Base-by-base conservation (phyloP, 2,113 vertebrate species). In the Pterocles orientalis region DNA sequence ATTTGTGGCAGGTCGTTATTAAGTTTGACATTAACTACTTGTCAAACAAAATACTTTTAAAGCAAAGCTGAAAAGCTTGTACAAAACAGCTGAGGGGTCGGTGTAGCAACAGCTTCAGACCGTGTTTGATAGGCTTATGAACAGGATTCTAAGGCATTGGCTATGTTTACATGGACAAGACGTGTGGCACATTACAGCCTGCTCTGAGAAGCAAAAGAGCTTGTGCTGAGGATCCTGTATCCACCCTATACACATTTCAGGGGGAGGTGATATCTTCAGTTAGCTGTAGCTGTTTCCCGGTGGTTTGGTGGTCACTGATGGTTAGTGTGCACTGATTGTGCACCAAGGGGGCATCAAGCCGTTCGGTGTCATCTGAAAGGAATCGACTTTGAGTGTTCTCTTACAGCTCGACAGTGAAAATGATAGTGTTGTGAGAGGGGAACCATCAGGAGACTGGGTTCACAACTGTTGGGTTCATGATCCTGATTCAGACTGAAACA, bases 11-110 rank as follows among this genome's bases (percentile, higher is more conserved):
- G 88, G 51, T 78, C 71, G 82, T 86, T 93, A 48, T 36, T 39
- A 88, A 45, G 24, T 77, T n/a, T 95, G 92, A 88, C 76, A 50
- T 81, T 41, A 75, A 91, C 88, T 84, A 78, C 86, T 56, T 90
- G 69, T 93, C 89, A 94, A 60, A 83, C 64, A 92, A 88, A 93
- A 75, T 17, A 15, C 18, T 68, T 7, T 18, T 24, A 43, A 90
- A 82, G 18, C 26, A 82, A 84, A 88, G 43, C 47, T 88, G 72
- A 92, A 60, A 84, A 94, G 51, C 10, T 0, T 33, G 60, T 47
- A 58, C 29, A 41, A 48, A 88, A 69, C 51, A 71, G 24, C 10
- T 43, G 72, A 82, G 48, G 43, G 12, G 64, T 73, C 34, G 41
- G 28, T 20, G 18, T 66, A 73, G 48, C 47, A 94, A 26, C 36